Percentiles rank a stretch among this genome's conserved stretches.
Evolutionary conservation across 53 echinoderm and acorn worm species (phyloP).

Genomic region (Paracentrotus lividus): DNA sequence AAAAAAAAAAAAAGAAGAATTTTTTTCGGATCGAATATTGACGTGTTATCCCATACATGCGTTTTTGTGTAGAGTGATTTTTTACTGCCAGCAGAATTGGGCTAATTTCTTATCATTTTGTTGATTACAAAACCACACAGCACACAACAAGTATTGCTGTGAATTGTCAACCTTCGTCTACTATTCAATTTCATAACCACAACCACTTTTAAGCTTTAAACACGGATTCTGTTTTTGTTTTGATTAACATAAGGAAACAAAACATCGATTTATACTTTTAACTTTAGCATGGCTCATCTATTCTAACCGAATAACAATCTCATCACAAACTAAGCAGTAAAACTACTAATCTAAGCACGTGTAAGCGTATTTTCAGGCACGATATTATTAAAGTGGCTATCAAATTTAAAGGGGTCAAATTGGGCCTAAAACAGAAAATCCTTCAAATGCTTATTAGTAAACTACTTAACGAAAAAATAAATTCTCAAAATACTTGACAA

Average conservation of each 20-base stretch:
- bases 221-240: not conserved
- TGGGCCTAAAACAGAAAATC: not conserved
- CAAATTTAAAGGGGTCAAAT: too few relatives aligned
- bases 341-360: not conserved
- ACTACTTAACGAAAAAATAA: not conserved
- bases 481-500: not conserved
- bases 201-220: too few relatives aligned
- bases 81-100: too few relatives aligned
- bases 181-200: too few relatives aligned
- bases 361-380: not conserved
- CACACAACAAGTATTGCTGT: too few relatives aligned
- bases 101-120: too few relatives aligned
- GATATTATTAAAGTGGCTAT: not conserved
- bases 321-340: not conserved
- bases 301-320: not conserved
- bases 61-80: too few relatives aligned
- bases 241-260: not conserved
- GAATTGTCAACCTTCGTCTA: too few relatives aligned
- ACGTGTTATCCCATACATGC: too few relatives aligned
- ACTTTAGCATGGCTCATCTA: not conserved
- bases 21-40: too few relatives aligned
- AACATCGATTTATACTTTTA: not conserved
- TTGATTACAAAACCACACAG: too few relatives aligned
- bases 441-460: not conserved
- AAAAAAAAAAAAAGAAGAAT: too few relatives aligned